A percentile compares a stretch with the other conserved stretches of the same genome.
phyloP scores from a whole-genome alignment of 2,113 vertebrate species.

The Noturus placidus region DNA sequence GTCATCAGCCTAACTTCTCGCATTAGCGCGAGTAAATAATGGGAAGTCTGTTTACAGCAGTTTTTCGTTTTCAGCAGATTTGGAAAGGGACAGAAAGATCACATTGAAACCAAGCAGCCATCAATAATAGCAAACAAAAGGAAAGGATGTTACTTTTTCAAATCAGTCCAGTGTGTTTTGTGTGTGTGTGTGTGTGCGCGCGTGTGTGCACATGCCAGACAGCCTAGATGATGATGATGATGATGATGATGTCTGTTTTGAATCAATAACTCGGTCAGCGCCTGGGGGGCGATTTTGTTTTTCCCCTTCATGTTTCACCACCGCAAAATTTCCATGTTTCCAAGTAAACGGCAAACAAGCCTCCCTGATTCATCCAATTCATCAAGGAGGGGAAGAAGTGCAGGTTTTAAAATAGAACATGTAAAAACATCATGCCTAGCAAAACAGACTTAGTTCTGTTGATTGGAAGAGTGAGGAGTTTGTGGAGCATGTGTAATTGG shows the following conservation, averaged over 20 bases:
- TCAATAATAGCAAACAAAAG: conserved; percentile 1
- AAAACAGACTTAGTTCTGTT: conserved; percentile 77
- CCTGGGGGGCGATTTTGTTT: conserved; percentile 16
- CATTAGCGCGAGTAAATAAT: neutral
- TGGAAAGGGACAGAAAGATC: neutral
- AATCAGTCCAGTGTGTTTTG: neutral
- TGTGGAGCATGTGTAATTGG: conserved; percentile 67
- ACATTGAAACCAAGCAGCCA: neutral
- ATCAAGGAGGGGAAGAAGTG: conserved; percentile 54
- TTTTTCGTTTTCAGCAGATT: neutral
- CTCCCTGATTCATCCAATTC: conserved; percentile 69
- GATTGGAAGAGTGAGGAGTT: conserved; percentile 76
- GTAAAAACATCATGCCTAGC: conserved; percentile 71
- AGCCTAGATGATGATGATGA: conserved; percentile 5
- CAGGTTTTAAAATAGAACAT: conserved; percentile 76
- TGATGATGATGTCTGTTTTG: conserved; percentile 24
- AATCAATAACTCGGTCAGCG: conserved; percentile 34
- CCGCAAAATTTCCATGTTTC: conserved; percentile 65
- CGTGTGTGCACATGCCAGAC: neutral
- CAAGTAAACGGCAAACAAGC: conserved; percentile 65
- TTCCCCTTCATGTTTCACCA: conserved; percentile 55
- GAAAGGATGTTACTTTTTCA: neutral
- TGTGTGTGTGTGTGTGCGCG: neutral
- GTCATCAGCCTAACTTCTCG: neutral
- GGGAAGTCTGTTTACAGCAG: neutral